Evolutionary conservation across 2,113 vertebrate genomes (phyloP).

Genomic region (Rhinolophus ferrumequinum): DNA sequence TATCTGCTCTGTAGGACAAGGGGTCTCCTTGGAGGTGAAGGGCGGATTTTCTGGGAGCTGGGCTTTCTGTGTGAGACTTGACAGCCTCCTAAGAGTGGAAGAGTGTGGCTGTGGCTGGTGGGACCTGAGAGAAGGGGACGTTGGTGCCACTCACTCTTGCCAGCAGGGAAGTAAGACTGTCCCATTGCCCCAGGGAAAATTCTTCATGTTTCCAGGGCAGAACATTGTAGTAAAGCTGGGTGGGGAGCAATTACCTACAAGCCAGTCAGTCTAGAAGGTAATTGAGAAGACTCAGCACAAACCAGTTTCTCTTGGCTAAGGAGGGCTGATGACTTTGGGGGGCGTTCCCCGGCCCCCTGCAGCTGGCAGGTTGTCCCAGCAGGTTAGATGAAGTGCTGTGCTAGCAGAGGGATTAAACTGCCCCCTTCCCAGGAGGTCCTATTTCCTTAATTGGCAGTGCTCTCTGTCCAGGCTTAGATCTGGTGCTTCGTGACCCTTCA

Average conservation of each 20-base stretch:
- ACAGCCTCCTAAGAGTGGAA: neutral
- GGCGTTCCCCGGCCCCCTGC: neutral
- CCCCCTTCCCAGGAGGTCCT: neutral
- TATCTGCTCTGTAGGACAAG: neutral
- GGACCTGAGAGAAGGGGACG: neutral
- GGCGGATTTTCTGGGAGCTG: neutral
- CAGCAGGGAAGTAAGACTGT: neutral
- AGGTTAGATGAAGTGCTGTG: neutral
- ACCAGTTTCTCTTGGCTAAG: neutral
- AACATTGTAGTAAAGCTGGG: neutral
- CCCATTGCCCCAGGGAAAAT: neutral
- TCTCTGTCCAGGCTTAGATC: neutral
- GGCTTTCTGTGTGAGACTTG: neutral
- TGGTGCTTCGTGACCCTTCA: neutral
- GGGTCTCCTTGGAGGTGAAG: neutral
- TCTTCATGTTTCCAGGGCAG: neutral
- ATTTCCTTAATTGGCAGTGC: neutral
- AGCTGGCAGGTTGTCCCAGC: neutral
- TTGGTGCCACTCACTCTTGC: too few species aligned
- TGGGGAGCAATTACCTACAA: neutral
- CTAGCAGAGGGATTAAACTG: neutral
- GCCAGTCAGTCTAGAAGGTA: neutral
- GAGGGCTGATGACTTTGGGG: neutral
- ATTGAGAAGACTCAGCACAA: neutral
- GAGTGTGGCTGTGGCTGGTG: neutral